Evolutionary conservation across 35 echinoderm and acorn worm genomes (phyloP).

Genomic region (Apostichopus parvimensis): DNA sequence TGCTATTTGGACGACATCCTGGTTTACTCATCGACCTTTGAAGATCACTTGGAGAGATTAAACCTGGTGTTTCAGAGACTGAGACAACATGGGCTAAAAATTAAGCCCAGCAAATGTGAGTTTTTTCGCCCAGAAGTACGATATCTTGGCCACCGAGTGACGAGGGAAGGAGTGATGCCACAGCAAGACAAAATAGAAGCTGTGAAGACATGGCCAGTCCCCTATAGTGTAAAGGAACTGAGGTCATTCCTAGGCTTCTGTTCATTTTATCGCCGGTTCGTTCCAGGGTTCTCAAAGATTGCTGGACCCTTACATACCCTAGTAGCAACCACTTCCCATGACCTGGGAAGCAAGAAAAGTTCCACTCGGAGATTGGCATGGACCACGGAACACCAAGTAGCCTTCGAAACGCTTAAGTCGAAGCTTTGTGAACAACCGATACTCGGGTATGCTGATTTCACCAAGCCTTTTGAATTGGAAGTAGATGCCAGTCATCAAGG

Average conservation of each 20-base stretch:
- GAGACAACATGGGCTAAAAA: conserved; percentile 33
- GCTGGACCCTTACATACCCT: conserved; percentile 22
- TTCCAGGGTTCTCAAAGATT: conserved; percentile 60
- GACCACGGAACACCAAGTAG: conserved; percentile 2
- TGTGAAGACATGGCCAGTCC: conserved; percentile 40
- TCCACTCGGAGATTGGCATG: background rate
- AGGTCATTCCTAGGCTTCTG: conserved; percentile 47
- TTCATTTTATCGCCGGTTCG: conserved; percentile 49
- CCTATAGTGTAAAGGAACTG: conserved; percentile 28
- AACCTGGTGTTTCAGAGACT: conserved; percentile 44
- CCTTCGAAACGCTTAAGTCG: conserved; percentile 6
- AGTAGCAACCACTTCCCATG: background rate
- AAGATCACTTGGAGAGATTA: conserved; percentile 22
- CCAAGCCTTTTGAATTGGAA: conserved; percentile 31
- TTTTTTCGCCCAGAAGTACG: conserved; percentile 33
- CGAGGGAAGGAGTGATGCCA: background rate
- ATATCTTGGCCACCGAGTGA: conserved; percentile 15
- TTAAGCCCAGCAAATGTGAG: conserved; percentile 47
- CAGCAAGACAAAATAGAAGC: conserved; percentile 27
- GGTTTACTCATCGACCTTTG: conserved; percentile 51
- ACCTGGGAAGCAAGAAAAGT: background rate
- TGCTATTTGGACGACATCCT: conserved; percentile 64
- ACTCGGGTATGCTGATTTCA: conserved; percentile 36
- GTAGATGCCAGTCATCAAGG: conserved; percentile 5
- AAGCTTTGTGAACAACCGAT: conserved; percentile 30